These are phyloP conservation scores for Oncopodura yosiiana DNA, from an alignment of 1,140 invertebrate species.

Conservation along the genomic window DNA sequence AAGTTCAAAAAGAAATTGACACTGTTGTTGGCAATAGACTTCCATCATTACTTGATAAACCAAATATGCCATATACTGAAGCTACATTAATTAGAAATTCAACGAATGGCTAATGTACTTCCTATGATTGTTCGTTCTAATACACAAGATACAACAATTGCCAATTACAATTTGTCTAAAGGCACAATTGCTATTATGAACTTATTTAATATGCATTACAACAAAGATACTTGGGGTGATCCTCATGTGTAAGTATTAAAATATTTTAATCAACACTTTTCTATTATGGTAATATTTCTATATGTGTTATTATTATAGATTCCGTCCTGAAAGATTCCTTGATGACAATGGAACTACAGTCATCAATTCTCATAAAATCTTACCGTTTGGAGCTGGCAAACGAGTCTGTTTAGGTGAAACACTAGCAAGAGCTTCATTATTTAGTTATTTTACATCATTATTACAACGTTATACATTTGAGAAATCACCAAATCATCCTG, in stretches of 20 bases:
- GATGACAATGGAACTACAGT: conserved; percentile 49
- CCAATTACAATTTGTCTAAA: conserved; percentile 19
- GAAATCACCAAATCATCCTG: conserved; percentile 8
- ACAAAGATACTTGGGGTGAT: conserved; percentile 56
- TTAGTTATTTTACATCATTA: conserved; percentile 23
- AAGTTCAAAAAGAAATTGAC: conserved; percentile 70
- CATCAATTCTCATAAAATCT: conserved; percentile 53
- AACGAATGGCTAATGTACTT: conserved; percentile 36
- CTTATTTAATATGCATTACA: conserved; percentile 61
- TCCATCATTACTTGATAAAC: conserved; percentile 46
- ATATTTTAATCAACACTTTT: too few relatives aligned
- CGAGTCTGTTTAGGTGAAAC: conserved; percentile 22
- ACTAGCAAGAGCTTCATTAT: conserved; percentile 16
- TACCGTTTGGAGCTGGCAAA: conserved; percentile 58
- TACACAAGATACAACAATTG: conserved; percentile 12
- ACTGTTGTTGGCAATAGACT: conserved; percentile 56
- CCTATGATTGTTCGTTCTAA: conserved; percentile 15
- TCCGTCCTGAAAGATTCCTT: conserved; percentile 67
- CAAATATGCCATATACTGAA: conserved; percentile 38
- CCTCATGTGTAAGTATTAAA: too few relatives aligned
- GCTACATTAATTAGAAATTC: conserved; percentile 39
- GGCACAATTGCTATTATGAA: conserved; percentile 70
- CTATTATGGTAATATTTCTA: too few relatives aligned
- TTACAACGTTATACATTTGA: conserved; percentile 22
- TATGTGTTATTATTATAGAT: too few relatives aligned